A percentile compares a stretch with the other conserved stretches of the same genome.
Evolutionary conservation across 53 echinoderm and acorn worm genomes (phyloP).

Genomic region (Temnopleurus reevesii): DNA sequence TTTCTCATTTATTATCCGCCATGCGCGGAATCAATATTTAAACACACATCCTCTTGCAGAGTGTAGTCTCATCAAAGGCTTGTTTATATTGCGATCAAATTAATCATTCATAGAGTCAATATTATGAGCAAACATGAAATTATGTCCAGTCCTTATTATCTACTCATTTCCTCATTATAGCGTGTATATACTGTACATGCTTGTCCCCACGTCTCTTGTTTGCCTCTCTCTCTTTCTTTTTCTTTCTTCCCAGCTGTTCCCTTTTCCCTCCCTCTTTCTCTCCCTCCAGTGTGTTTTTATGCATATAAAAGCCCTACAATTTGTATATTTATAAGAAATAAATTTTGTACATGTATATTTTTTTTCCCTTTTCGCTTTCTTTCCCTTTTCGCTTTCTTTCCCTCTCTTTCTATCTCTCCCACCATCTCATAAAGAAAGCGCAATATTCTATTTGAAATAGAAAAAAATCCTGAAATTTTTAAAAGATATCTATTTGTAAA

Average conservation of each 20-base stretch:
- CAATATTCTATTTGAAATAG: no score
- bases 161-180: background rate
- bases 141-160: background rate
- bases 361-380: background rate
- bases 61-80: conserved; percentile 3
- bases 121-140: conserved; percentile 23
- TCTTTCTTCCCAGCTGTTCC: no score
- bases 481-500: no score
- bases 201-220: background rate
- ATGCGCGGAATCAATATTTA: conserved; percentile 24
- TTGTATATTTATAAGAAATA: no score
- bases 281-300: no score
- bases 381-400: background rate
- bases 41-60: background rate
- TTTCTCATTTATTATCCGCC: conserved; percentile 17
- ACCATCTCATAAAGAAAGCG: no score
- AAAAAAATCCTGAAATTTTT: no score
- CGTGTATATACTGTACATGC: background rate
- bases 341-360: no score
- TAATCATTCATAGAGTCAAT: background rate
- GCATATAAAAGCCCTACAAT: no score
- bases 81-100: conserved; percentile 29
- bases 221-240: background rate
- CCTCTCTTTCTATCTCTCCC: background rate
- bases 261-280: background rate